These are phyloP conservation scores for Operophtera brumata DNA, from an alignment of 2,888 invertebrate genomes.

Conservation along the genomic window DNA sequence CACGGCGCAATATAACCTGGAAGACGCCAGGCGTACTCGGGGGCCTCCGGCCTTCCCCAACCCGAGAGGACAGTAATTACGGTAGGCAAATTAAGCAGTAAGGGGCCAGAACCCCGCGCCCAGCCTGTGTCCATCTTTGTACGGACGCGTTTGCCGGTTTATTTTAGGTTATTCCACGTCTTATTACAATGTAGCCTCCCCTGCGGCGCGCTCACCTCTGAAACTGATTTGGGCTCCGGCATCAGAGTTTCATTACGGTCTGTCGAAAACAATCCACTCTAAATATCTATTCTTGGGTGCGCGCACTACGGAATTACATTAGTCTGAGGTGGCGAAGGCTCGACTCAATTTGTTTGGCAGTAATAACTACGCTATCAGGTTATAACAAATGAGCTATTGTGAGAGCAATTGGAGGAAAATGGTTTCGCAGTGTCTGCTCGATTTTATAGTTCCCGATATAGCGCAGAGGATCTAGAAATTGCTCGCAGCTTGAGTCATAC, in stretches of 20 bases:
- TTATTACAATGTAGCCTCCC: conserved; percentile 80
- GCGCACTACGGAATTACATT: conserved; percentile 79
- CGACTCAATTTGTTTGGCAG: conserved; percentile 80
- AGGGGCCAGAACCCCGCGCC: conserved; percentile 65
- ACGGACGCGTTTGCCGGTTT: conserved; percentile 59
- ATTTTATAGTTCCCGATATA: conserved; percentile 54
- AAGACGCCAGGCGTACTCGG: conserved; percentile 75
- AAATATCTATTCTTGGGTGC: conserved; percentile 81
- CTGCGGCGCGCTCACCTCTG: conserved; percentile 77
- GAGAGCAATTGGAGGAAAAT: conserved; percentile 73
- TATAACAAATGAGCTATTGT: conserved; percentile 81
- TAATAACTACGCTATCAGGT: conserved; percentile 79
- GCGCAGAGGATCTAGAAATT: background rate
- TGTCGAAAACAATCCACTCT: conserved; percentile 82
- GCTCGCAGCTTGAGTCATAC: background rate
- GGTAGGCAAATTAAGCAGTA: conserved; percentile 82
- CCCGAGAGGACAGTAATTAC: conserved; percentile 81
- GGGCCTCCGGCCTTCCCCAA: conserved; percentile 61
- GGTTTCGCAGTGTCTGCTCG: conserved; percentile 68
- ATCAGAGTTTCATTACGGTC: conserved; percentile 81
- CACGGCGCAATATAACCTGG: conserved; percentile 77
- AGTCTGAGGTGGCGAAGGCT: conserved; percentile 81
- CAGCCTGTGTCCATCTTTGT: conserved; percentile 41
- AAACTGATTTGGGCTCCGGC: conserved; percentile 77
- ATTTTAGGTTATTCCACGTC: conserved; percentile 79